These are phyloP conservation scores for Oophaga sylvatica DNA, from an alignment of 2,797 vertebrate species.

Conservation along the genomic window DNA sequence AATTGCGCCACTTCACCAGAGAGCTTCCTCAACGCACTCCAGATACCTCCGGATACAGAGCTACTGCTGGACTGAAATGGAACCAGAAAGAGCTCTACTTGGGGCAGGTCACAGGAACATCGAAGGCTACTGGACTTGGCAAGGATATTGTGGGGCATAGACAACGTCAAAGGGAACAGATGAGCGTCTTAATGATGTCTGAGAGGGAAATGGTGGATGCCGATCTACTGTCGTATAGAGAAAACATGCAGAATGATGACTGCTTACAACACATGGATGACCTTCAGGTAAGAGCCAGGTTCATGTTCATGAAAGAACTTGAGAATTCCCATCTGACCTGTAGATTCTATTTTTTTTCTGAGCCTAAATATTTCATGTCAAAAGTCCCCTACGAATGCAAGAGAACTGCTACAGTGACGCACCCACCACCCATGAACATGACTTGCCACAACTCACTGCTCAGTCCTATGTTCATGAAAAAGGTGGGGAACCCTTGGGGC, in stretches of 20 bases:
- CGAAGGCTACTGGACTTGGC: constrained; percentile 80
- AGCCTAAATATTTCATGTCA: background rate
- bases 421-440: background rate
- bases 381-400: background rate
- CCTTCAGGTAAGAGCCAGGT: constrained; percentile 81
- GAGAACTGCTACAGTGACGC: background rate
- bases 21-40: constrained; percentile 75
- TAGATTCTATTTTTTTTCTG: background rate
- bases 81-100: constrained; percentile 86
- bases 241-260: constrained; percentile 85
- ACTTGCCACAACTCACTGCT: background rate
- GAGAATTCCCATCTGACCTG: background rate
- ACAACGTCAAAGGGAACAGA: constrained; percentile 86
- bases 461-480: background rate
- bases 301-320: background rate
- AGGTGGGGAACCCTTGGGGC: background rate
- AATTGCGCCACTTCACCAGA: constrained; percentile 76
- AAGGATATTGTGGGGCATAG: constrained; percentile 85
- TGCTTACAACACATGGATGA: constrained; percentile 94
- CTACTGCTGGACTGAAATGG: constrained; percentile 83
- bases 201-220: constrained; percentile 88
- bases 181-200: constrained; percentile 91
- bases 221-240: constrained; percentile 87
- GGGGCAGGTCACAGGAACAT: constrained; percentile 80
- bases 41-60: constrained; percentile 72